Base-by-base conservation (phyloP, 1,140 invertebrate genomes). In the Cydia strobilella region DNA sequence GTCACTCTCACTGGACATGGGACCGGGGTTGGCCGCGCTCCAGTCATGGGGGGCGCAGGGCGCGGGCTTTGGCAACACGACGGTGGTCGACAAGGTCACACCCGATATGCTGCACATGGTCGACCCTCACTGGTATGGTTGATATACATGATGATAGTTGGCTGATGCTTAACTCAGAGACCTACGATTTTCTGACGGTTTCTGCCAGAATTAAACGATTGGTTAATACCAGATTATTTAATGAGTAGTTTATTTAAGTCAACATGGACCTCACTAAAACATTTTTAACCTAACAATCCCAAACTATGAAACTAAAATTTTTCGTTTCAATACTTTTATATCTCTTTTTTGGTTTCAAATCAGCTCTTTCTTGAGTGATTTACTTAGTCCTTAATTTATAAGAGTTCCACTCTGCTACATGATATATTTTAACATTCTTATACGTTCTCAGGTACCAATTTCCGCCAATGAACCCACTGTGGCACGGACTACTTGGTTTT, bases 401-500 rank as follows among this genome's bases (percentile, higher is more conserved):
- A 15, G 12, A 13, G 15, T 13, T 48, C 15, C 12, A 48, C 15
- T 48, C 3, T 42, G 0, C 9, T 48, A 48, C 45, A 48, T 3
- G 6, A 15, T 15, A 51, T 51, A 51, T 51, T 51, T 18, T 48
- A 13, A 48, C 15, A 5, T n/a, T 51, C 42, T 51, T 51, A n/a
- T 51, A 1, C 18, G 51, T 74, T 75, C 81, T 59, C 80, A 93
- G 93, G 93, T 94, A 94, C 83, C 94, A 94, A 79, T 96, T 95
- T 85, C 94, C 95, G 78, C 95, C 95, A 25, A 93, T 95, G 94
- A 95, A 95, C 78, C 94, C 95, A 25, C 79, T 95, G 54, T 95
- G 95, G 94, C 95, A 96, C 83, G 94, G 94, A 76, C 88, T 95
- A n/a, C 89, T 96, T 54, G 95, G 95, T 12, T 93, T 96, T 74